Conservation (phyloP, 2,113 vertebrate genomes). For the Conger conger region DNA sequence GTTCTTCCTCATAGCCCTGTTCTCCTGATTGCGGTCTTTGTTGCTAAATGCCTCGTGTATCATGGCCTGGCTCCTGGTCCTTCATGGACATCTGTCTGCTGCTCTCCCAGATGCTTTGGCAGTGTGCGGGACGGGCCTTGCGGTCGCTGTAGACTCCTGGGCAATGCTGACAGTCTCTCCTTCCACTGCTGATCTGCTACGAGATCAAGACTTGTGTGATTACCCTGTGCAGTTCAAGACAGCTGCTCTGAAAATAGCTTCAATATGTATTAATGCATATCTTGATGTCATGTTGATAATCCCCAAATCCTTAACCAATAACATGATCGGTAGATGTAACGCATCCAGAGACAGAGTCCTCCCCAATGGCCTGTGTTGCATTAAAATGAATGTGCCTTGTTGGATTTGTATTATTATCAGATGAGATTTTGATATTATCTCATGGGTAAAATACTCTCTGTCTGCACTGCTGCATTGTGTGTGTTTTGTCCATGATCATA, state of each 20-base stretch:
- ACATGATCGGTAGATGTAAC: too few relatives aligned
- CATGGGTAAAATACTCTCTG: too few relatives aligned
- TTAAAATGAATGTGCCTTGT: too few relatives aligned
- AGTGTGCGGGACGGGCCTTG: slow-evolving; percentile 67
- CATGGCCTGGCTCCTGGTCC: not conserved
- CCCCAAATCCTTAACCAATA: too few relatives aligned
- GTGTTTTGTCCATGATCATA: too few relatives aligned
- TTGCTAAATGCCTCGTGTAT: not conserved
- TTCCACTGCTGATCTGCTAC: not conserved
- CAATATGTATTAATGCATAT: too few relatives aligned
- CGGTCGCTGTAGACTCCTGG: slow-evolving; percentile 49
- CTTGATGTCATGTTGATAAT: too few relatives aligned
- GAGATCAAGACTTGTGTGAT: not conserved
- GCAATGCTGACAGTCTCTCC: not conserved
- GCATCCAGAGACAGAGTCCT: too few relatives aligned
- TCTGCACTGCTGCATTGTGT: too few relatives aligned
- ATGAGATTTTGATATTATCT: too few relatives aligned
- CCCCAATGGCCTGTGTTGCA: too few relatives aligned
- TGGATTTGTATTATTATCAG: too few relatives aligned
- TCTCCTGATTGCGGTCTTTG: not conserved
- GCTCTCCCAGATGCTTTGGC: slow-evolving; percentile 56
- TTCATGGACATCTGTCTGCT: not conserved
- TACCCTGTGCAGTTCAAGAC: not conserved
- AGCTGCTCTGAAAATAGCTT: not conserved
- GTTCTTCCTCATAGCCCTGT: not conserved